Percentiles rank a stretch among this genome's conserved stretches.
phyloP scores from a whole-genome alignment of 1,140 invertebrate genomes.

The Bombus terrestris region DNA sequence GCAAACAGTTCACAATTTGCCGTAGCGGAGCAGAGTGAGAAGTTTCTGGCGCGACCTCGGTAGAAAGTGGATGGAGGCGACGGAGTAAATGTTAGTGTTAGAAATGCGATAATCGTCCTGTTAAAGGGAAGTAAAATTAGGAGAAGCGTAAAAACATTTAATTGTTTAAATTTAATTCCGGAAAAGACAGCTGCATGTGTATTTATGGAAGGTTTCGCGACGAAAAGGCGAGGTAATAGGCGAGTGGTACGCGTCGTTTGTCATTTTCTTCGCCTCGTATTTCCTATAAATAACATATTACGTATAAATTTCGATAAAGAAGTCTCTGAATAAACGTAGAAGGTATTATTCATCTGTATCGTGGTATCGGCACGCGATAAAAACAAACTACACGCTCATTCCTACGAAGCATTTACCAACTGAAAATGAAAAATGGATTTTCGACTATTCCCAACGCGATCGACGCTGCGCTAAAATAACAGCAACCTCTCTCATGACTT shows the following conservation, averaged over 20 bases:
- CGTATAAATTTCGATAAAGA: no score
- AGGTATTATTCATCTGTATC: not conserved
- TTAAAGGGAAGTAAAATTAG: not conserved
- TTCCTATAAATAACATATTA: no score
- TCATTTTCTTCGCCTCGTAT: no score
- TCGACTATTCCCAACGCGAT: not conserved
- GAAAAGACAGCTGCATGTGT: rapidly evolving
- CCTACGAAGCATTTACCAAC: rapidly evolving
- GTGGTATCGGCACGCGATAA: no score
- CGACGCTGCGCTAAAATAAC: not conserved
- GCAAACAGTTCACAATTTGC: constrained; percentile 30
- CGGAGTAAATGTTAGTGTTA: constrained; percentile 24
- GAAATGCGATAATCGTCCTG: constrained; percentile 19
- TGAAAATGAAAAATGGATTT: not conserved
- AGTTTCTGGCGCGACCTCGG: constrained; percentile 4
- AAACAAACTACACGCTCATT: not conserved
- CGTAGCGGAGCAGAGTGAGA: not conserved
- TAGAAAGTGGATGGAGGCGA: not conserved
- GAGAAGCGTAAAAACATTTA: not conserved
- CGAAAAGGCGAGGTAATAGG: no score
- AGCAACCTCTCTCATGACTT: not conserved
- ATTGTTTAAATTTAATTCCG: not conserved
- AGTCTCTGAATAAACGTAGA: no score
- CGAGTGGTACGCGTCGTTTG: not conserved
- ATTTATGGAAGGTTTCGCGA: no score